Base-by-base conservation (phyloP, 2,888 invertebrate species). In the Patella depressa region DNA sequence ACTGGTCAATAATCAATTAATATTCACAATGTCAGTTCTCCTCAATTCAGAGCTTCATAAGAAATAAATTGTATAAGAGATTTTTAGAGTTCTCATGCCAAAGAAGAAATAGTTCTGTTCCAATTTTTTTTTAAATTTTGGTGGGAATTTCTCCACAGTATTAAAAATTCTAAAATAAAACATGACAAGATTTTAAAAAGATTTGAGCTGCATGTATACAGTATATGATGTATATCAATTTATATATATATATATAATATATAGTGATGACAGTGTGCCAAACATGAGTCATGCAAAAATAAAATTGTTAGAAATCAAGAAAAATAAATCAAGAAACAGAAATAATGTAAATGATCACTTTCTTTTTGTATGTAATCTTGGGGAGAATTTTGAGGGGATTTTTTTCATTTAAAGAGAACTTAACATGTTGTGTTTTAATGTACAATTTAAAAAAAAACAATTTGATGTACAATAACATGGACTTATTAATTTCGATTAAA, bases 361-460 rank as follows among this genome's bases (percentile, higher is more conserved):
- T 45, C 9, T 45, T 45, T 45, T 45, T 45, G 45, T 45, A 45
- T 45, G 45, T 45, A 45, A 45, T 45, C 45, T 45, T 45, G 45
- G 45, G 45, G 45, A 9, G 9, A 45, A 45, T 45, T 59, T 72
- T 55, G 77, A 73, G 77, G 77, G 73, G 73, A 77, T 73, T 53
- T 57, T 59, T 74, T 55, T 77, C 71, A 70, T 53, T 55, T 74
- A 69, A 71, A 53, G 73, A 77, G 74, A 53, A 73, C 55, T 70
- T 59, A 34, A 45, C 77, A 73, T 71, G 73, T 71, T 73, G 24
- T 57, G 73, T 70, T 73, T 77, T n/a, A 70, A 53, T 74, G 74
- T 65, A 65, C 59, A 74, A 74, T 54, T 45, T 34, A 45, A 45
- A 45, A 45, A 45, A 45, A 45, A 45, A 45, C 45, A 45, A 45